Percentiles rank a stretch among this genome's conserved stretches.
These are phyloP conservation scores for Ceratotherium simum DNA, from an alignment of 2,113 vertebrate genomes.

Conservation along the genomic window DNA sequence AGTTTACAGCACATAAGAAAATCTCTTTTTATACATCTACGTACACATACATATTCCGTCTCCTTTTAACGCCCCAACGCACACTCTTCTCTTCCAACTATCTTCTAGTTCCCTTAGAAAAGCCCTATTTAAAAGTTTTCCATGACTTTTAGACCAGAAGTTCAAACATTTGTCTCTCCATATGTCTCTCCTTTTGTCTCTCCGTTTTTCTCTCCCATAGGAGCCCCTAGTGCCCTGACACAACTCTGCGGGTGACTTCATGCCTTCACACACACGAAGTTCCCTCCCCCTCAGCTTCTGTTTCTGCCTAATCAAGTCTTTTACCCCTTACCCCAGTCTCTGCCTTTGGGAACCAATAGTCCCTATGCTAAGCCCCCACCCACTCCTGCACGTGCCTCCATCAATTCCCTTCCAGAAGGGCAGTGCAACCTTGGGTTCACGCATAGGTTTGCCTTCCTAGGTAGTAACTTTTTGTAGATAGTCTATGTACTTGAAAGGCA, in stretches of 20 bases:
- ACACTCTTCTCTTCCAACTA: not conserved
- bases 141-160: not conserved
- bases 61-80: not conserved
- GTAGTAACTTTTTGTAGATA: not conserved
- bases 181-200: too few relatives aligned
- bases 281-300: not conserved
- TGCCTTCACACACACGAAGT: too few relatives aligned
- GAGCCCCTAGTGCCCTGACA: not conserved
- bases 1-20: not conserved
- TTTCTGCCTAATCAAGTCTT: not conserved
- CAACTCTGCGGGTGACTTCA: not conserved
- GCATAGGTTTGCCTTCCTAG: not conserved
- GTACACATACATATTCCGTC: not conserved
- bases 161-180: not conserved
- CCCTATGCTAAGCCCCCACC: not conserved
- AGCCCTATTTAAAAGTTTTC: not conserved
- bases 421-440: not conserved
- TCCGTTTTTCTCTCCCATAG: not conserved
- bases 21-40: not conserved
- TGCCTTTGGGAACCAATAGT: not conserved
- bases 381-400: too few relatives aligned
- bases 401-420: not conserved
- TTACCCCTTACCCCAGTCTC: too few relatives aligned
- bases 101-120: not conserved
- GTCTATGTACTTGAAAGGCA: not conserved